Evolutionary conservation across 2,113 vertebrate genomes (phyloP), one percentile per base, ranked within the genome.

Genomic region (Gallinago media): DNA sequence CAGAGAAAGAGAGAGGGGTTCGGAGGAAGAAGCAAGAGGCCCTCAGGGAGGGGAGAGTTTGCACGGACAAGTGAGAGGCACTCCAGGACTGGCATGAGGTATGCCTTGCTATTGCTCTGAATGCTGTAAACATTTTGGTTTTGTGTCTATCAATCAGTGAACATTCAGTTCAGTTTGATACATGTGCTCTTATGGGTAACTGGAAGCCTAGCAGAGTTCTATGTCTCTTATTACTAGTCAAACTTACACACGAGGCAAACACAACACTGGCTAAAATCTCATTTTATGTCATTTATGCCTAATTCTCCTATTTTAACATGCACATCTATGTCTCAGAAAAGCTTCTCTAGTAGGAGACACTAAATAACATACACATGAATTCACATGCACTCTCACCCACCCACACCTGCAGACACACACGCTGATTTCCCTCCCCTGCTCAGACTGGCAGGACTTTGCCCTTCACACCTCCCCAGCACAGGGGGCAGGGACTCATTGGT

Each of bases 61-160:
- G 72, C 65, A 78, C 44, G 59, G 89, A 55, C 0, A 2, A 77
- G 91, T 11, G 79, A 54, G 82, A 97, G 95, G 83, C 85, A 97
- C 85, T 86, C 44, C 75, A 81, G 89, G 92, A 77, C 52, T 49
- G 88, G 96, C 95, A 80, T 97, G 97, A 98, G 98, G 98, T 98
- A 98, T 97, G 97, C 94, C 96, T 96, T 84, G 93, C 96, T 98
- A 98, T 98, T 98, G 98, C 98, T 98, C 96, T 98, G 97, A 96
- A 98, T 97, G 97, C 95, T 98, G 98, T 98, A 98, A 98, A 98
- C 98, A 97, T 97, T 96, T 97, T 92, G 74, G 73, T 23, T 97
- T 97, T 97, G 96, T 97, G 96, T 97, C 95, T 94, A 71, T 88
- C 78, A 19, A 71, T 88, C 78, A 19, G 87, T 79, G 93, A 94